phyloP scores from a whole-genome alignment of 2,113 vertebrate genomes.

The Dinomys branickii region DNA sequence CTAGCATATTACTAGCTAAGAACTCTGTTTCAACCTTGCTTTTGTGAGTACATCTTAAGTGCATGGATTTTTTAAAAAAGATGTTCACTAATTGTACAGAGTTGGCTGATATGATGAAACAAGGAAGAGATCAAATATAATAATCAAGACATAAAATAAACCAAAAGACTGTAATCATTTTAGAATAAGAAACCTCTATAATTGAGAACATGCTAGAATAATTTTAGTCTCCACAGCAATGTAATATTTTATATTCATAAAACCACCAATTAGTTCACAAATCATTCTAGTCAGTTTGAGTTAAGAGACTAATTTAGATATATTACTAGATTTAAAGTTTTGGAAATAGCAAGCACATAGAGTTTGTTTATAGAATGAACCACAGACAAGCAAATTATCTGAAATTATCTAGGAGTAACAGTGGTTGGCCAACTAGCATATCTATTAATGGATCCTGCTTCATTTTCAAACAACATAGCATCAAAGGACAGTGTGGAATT shows the following conservation, averaged over 20 bases:
- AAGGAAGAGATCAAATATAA: background rate
- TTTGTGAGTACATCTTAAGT: background rate
- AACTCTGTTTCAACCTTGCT: background rate
- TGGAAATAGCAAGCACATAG: slow-evolving; percentile 33
- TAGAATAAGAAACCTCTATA: slow-evolving; percentile 1
- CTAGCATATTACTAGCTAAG: background rate
- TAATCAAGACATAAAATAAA: slow-evolving; percentile 46
- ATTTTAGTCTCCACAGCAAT: slow-evolving; percentile 45
- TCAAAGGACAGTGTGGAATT: slow-evolving; percentile 54
- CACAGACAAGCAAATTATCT: slow-evolving; percentile 32
- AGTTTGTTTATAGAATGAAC: slow-evolving; percentile 50
- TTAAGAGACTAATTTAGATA: slow-evolving; percentile 47
- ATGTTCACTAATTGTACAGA: background rate
- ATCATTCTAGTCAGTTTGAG: slow-evolving; percentile 41
- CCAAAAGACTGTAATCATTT: slow-evolving; percentile 21
- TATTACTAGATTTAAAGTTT: slow-evolving; percentile 43
- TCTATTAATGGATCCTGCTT: slow-evolving; percentile 36
- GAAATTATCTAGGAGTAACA: slow-evolving; percentile 22
- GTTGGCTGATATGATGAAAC: background rate
- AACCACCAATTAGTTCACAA: slow-evolving; percentile 55
- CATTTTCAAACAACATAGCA: slow-evolving; percentile 49
- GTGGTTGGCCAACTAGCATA: slow-evolving; percentile 31
- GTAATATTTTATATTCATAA: slow-evolving; percentile 49
- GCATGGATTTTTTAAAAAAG: background rate
- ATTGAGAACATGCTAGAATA: slow-evolving; percentile 57